Evolutionary conservation across 2,113 vertebrate genomes (phyloP).

Genomic region (Poeciliopsis turrubarensis): DNA sequence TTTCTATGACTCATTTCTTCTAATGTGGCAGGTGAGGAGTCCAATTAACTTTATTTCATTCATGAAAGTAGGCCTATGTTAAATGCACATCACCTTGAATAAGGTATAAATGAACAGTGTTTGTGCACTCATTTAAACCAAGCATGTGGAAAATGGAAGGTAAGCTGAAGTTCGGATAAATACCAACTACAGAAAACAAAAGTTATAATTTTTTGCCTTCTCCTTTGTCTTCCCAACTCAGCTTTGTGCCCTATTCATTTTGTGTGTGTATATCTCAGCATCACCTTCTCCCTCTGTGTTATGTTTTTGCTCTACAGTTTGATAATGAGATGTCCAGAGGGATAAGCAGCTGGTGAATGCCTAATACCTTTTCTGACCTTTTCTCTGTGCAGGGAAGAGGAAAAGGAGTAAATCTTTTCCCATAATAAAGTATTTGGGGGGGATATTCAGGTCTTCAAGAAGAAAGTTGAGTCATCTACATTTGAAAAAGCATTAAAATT

Average conservation of each 20-base stretch:
- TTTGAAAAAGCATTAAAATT: not conserved
- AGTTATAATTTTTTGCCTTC: slow-evolving; percentile 9
- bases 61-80: slow-evolving; percentile 42
- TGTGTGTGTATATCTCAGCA: slow-evolving; percentile 35
- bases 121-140: slow-evolving; percentile 17
- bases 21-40: slow-evolving; percentile 17
- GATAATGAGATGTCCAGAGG: slow-evolving; percentile 70
- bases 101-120: not conserved
- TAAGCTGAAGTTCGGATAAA: slow-evolving; percentile 28
- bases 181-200: slow-evolving; percentile 35
- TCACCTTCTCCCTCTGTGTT: slow-evolving; percentile 49
- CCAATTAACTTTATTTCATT: slow-evolving; percentile 6
- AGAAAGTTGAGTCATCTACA: not conserved
- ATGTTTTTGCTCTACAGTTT: slow-evolving; percentile 55
- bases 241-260: slow-evolving; percentile 53
- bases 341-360: slow-evolving; percentile 70
- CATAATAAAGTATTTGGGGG: slow-evolving; percentile 1
- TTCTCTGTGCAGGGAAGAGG: slow-evolving; percentile 20
- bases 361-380: slow-evolving; percentile 75
- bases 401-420: slow-evolving; percentile 30
- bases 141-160: slow-evolving; percentile 21
- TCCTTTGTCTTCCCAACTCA: not conserved
- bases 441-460: slow-evolving; percentile 24
- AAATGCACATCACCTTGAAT: slow-evolving; percentile 41
- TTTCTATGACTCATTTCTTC: slow-evolving; percentile 9